Conservation (phyloP, 1,140 invertebrate genomes). For the Oscheius sp. region DNA sequence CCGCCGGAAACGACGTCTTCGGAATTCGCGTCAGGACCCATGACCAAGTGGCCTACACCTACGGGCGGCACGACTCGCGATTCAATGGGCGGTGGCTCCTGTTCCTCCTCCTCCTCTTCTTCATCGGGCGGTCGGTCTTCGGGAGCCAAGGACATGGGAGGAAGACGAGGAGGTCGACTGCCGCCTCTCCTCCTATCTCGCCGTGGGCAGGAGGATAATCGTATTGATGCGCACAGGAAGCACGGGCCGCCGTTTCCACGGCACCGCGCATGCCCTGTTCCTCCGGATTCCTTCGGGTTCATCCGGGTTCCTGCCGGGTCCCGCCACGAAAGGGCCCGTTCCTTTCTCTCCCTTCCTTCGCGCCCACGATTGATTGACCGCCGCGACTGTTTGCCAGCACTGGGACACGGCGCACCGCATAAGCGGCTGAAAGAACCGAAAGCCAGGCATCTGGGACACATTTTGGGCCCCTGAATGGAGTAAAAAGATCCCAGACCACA, state of each 20-base stretch:
- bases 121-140: neutral
- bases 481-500: no score
- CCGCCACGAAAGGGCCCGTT: neutral
- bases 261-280: neutral
- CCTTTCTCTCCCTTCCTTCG: neutral
- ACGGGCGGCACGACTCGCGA: neutral
- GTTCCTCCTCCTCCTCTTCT: neutral
- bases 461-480: no score
- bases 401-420: neutral
- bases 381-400: neutral
- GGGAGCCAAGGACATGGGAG: no score
- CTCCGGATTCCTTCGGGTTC: neutral
- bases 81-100: no score
- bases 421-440: no score
- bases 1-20: no score
- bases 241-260: neutral
- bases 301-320: neutral
- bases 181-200: neutral
- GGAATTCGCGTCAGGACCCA: neutral
- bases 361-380: neutral
- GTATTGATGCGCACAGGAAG: neutral
- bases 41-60: neutral
- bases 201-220: slow-evolving; percentile 6
- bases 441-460: no score
- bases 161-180: neutral